A percentile compares a stretch with the other conserved stretches of the same genome.
phyloP scores from a whole-genome alignment of 2,797 vertebrate genomes.

The Bovichtus diacanthus region DNA sequence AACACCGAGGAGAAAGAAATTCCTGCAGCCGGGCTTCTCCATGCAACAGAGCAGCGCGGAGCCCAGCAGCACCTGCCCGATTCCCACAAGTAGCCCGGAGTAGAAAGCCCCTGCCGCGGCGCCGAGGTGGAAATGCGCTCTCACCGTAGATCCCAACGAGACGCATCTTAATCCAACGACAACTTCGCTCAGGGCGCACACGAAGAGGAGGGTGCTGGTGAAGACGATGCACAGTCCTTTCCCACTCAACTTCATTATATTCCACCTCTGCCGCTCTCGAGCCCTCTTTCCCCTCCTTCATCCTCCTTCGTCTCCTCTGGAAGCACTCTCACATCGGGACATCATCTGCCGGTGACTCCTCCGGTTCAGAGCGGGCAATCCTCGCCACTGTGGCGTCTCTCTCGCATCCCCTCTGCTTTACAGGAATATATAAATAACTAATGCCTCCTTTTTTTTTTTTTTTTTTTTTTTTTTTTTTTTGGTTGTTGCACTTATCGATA shows the following conservation, averaged over 20 bases:
- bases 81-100: slow-evolving; percentile 91
- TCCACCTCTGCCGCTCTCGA: slow-evolving; percentile 89
- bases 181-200: slow-evolving; percentile 94
- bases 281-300: slow-evolving; percentile 87
- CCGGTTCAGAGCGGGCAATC: slow-evolving; percentile 79
- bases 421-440: slow-evolving; percentile 85
- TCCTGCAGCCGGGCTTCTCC: slow-evolving; percentile 89
- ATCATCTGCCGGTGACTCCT: slow-evolving; percentile 82
- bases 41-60: slow-evolving; percentile 91
- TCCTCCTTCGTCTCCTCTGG: slow-evolving; percentile 90
- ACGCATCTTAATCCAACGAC: slow-evolving; percentile 94
- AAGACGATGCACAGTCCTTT: slow-evolving; percentile 95
- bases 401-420: slow-evolving; percentile 80
- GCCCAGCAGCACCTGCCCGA: slow-evolving; percentile 91
- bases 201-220: slow-evolving; percentile 94
- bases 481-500: slow-evolving; percentile 66
- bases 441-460: slow-evolving; percentile 72
- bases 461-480: too few species aligned
- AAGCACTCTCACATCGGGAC: slow-evolving; percentile 84
- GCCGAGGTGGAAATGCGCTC: slow-evolving; percentile 92
- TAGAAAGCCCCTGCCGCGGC: slow-evolving; percentile 94
- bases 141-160: slow-evolving; percentile 91
- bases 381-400: slow-evolving; percentile 74
- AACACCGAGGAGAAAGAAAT: slow-evolving; percentile 93
- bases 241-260: slow-evolving; percentile 97